Conservation (phyloP, 53 echinoderm and acorn worm genomes). For the Apostichopus leukothele region DNA sequence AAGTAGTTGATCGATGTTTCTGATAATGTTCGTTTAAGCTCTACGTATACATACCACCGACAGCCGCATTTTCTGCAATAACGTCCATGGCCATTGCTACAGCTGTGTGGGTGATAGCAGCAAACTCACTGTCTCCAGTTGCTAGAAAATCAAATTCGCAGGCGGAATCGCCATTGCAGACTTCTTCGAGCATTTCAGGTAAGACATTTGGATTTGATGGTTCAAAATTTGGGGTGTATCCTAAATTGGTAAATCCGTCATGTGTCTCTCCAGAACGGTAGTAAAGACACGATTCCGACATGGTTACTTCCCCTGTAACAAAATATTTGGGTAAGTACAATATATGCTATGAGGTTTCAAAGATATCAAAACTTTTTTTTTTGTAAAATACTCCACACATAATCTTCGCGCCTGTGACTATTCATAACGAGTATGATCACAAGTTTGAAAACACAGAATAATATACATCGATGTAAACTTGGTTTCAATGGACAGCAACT, state of each 20-base stretch:
- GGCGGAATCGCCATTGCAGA: background rate
- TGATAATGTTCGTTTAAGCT: too few relatives aligned
- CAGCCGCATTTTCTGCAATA: background rate
- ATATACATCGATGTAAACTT: too few relatives aligned
- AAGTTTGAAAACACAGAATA: too few relatives aligned
- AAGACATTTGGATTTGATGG: background rate
- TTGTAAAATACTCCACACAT: too few relatives aligned
- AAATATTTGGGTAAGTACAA: background rate
- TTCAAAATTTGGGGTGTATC: background rate
- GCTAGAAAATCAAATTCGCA: constrained; percentile 11
- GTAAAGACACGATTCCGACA: constrained; percentile 5
- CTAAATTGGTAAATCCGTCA: background rate
- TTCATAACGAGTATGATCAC: too few relatives aligned
- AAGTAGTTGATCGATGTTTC: too few relatives aligned
- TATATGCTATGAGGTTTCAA: background rate
- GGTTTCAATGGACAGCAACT: too few relatives aligned
- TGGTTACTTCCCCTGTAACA: background rate
- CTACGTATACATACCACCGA: background rate
- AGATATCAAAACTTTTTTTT: background rate
- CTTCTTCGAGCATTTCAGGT: background rate
- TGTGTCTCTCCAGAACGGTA: background rate
- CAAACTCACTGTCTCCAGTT: background rate
- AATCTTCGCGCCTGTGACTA: too few relatives aligned
- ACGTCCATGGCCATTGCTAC: background rate
- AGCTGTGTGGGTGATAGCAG: background rate